Conservation (phyloP, 92 coral and sea anemone genomes). For the Desmophyllum pertusum region DNA sequence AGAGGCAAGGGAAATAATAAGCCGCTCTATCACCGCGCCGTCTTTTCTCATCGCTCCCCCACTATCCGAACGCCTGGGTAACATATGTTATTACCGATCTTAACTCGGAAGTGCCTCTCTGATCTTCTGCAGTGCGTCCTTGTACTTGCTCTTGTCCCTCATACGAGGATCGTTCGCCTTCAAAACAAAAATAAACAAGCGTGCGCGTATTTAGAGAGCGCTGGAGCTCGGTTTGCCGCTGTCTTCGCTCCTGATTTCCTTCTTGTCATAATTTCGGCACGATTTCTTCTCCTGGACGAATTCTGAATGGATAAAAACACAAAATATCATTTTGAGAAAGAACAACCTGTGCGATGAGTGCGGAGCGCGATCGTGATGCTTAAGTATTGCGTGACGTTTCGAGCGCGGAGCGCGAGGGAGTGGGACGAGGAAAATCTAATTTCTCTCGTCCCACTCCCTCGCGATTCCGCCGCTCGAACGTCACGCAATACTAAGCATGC, state of each 20-base stretch:
- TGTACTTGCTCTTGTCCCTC: constrained; percentile 63
- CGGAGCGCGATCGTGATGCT: no score
- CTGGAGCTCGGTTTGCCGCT: constrained; percentile 25
- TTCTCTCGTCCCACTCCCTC: no score
- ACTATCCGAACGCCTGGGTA: no score
- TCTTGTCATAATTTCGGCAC: constrained; percentile 51
- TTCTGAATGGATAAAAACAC: constrained; percentile 27
- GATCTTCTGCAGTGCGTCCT: constrained; percentile 66
- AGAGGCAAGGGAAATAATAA: no score
- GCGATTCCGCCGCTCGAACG: no score
- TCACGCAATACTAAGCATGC: no score
- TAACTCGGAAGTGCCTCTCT: constrained; percentile 75
- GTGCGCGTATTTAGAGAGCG: constrained; percentile 69
- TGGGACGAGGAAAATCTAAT: no score
- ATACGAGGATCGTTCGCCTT: constrained; percentile 76
- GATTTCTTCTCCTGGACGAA: constrained; percentile 57
- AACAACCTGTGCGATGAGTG: no score
- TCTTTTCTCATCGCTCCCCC: no score
- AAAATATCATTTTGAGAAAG: not conserved
- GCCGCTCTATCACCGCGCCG: no score
- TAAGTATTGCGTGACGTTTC: no score
- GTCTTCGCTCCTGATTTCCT: not conserved
- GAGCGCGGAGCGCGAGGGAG: no score
- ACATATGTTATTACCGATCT: constrained; percentile 56
- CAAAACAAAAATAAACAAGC: constrained; percentile 81